These are phyloP conservation scores for Dreissena polymorpha DNA, from an alignment of 1,140 invertebrate species.

Conservation along the genomic window DNA sequence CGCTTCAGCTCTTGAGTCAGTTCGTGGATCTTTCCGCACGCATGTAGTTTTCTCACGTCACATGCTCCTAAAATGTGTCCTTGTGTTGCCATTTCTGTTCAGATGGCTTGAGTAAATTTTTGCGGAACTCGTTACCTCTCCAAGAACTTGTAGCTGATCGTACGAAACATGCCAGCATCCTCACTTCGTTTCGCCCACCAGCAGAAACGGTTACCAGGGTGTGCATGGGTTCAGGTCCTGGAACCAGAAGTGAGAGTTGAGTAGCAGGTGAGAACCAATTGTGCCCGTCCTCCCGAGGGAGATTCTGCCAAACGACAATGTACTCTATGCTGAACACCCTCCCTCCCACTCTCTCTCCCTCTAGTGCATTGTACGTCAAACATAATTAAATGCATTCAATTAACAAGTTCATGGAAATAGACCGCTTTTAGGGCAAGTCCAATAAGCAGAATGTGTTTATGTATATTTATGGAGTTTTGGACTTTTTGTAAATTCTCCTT, in stretches of 20 bases:
- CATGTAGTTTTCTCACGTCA: slow-evolving; percentile 12
- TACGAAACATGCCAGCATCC: not conserved
- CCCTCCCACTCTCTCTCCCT: too few relatives aligned
- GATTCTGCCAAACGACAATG: slow-evolving; percentile 10
- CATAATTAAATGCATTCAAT: too few relatives aligned
- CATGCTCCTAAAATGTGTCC: not conserved
- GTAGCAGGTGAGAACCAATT: slow-evolving; percentile 14
- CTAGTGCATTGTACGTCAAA: too few relatives aligned
- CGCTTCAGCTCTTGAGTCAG: slow-evolving; percentile 20
- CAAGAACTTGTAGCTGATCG: not conserved
- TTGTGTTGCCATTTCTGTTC: not conserved
- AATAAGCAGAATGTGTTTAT: too few relatives aligned
- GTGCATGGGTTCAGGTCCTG: slow-evolving; percentile 12
- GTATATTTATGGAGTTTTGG: too few relatives aligned
- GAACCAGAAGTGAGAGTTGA: slow-evolving; percentile 39
- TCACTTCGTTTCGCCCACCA: slow-evolving; percentile 50
- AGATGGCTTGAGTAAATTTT: not conserved
- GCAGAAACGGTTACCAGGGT: slow-evolving; percentile 36
- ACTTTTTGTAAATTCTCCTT: too few relatives aligned
- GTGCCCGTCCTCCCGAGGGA: not conserved
- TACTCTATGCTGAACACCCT: too few relatives aligned
- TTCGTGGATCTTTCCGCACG: not conserved
- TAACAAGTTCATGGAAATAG: too few relatives aligned
- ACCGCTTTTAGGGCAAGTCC: too few relatives aligned
- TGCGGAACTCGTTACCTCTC: slow-evolving; percentile 8